Evolutionary conservation across 1,140 invertebrate species (phyloP).

Genomic region (Portunus trituberculatus): DNA sequence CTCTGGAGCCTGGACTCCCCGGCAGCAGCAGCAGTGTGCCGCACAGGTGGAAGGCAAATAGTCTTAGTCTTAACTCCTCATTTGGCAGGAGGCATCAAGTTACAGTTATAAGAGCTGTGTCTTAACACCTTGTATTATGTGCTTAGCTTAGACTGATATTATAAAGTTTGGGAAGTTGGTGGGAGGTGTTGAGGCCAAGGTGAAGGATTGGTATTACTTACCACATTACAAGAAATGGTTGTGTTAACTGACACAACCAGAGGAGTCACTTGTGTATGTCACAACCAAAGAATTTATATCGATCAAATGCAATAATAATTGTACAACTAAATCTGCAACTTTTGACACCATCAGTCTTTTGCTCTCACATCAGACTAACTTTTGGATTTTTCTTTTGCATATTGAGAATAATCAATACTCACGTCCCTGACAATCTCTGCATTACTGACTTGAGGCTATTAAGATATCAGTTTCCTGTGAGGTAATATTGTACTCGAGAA

Average conservation of each 20-base stretch:
- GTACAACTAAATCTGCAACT: too few species aligned
- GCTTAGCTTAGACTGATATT: not conserved
- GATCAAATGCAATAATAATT: too few species aligned
- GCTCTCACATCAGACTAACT: too few species aligned
- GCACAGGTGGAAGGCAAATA: not conserved
- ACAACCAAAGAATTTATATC: not conserved
- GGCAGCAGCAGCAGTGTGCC: not conserved
- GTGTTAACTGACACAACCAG: not conserved
- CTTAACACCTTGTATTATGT: not conserved
- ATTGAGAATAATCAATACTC: slow-evolving; percentile 3
- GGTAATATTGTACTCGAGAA: slow-evolving; percentile 1
- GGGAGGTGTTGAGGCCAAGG: not conserved
- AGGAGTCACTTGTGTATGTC: not conserved
- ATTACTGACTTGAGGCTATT: not conserved
- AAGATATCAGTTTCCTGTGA: not conserved
- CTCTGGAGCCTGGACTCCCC: not conserved
- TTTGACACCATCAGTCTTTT: too few species aligned
- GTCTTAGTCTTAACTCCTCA: slow-evolving; percentile 10
- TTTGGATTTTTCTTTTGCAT: not conserved
- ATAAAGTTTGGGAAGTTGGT: not conserved
- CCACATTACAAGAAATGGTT: not conserved
- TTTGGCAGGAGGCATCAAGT: not conserved
- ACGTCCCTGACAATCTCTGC: not conserved
- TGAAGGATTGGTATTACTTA: too few species aligned
- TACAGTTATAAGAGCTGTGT: not conserved